A percentile compares a stretch with the other conserved stretches of the same genome.
phyloP scores from a whole-genome alignment of 2,113 vertebrate species.

The Eptesicus fuscus region DNA sequence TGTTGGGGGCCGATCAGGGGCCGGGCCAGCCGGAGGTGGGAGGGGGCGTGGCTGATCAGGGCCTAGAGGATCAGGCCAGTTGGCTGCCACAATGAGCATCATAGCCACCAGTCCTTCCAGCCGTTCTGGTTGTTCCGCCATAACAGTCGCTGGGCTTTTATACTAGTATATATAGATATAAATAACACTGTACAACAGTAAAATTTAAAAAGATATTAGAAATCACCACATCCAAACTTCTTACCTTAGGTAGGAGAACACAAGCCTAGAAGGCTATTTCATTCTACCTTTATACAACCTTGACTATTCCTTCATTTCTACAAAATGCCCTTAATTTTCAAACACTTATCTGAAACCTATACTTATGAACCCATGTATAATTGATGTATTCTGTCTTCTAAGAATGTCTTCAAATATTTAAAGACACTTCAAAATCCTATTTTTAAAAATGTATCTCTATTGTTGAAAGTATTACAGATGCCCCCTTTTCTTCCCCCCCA shows the following conservation, averaged over 20 bases:
- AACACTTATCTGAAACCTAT: background rate
- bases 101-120: too few relatives aligned
- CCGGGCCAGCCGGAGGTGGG: too few relatives aligned
- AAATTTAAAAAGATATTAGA: background rate
- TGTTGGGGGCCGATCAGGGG: too few relatives aligned
- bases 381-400: background rate
- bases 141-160: too few relatives aligned
- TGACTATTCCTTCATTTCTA: background rate
- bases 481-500: background rate
- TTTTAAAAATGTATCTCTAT: background rate
- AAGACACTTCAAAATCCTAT: background rate
- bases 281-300: background rate
- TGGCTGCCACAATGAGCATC: too few relatives aligned
- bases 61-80: too few relatives aligned
- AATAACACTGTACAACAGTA: background rate
- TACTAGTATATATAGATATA: too few relatives aligned
- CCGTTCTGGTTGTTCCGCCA: too few relatives aligned
- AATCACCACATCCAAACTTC: background rate
- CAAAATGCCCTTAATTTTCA: background rate
- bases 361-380: background rate
- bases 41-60: too few relatives aligned
- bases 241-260: background rate
- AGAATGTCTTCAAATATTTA: background rate
- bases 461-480: background rate
- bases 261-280: background rate